Base-by-base conservation (phyloP, 2,113 vertebrate genomes). In the Neogobius melanostomus region DNA sequence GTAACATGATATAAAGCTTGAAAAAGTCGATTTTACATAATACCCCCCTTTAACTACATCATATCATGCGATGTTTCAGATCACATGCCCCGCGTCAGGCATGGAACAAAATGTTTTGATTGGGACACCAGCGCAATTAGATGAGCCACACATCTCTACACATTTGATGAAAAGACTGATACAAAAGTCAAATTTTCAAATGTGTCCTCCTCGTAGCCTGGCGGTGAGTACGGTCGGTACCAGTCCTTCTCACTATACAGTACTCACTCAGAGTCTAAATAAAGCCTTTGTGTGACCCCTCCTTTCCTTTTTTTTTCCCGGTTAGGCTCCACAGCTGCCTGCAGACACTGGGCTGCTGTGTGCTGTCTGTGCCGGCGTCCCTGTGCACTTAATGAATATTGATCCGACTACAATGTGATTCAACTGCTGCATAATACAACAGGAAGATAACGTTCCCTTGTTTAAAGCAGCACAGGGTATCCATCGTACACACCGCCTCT, bases 341-440 rank as follows among this genome's bases (percentile, higher is more conserved):
- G 28, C 28, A n/a, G 61, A 15, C 8, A 16, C 5, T 28, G 46
- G 49, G 5, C 1, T 46, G 45, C 36, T 42, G 46, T 66, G n/a
- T 1, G 14, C 12, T 47, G 6, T 11, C 49, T 8, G 47, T 6
- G 56, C 54, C 21, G 51, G 46, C 66, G 21, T 50, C 77, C 43
- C 62, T 69, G 73, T 69, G 56, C 61, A 76, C 46, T 52, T 70
- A 72, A 82, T 82, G 63, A 78, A 80, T 69, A 82, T 75, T 57
- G 66, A 80, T 68, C 78, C n/a, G 72, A 36, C 78, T 50, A 48
- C 69, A 28, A 14, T 46, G 52, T n/a, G 42, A 74, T 85, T 71
- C 44, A 50, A 28, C 75, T 54, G 57, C 17, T 68, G 67, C 56
- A 54, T 76, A 63, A 73, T 36, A 74, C 68, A 68, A 56, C 16